Conservation (phyloP, 2,113 vertebrate species). For the Myanophis thanlyinensis region DNA sequence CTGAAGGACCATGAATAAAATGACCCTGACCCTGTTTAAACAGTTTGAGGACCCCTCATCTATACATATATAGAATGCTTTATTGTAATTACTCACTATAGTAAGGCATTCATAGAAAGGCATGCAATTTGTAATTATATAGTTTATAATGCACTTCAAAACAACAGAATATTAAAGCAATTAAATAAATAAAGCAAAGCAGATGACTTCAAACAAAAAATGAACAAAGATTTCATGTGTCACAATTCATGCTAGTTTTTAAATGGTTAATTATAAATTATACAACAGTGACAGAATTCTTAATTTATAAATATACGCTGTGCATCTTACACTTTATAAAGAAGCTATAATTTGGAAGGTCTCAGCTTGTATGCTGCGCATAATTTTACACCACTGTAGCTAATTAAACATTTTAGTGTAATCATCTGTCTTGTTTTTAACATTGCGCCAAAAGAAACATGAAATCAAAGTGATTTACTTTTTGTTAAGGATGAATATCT, state of each 20-base stretch:
- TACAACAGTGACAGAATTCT: background rate
- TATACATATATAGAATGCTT: background rate
- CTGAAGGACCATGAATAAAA: too few relatives aligned
- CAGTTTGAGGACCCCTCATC: too few relatives aligned
- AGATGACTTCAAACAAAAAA: background rate
- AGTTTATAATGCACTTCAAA: background rate
- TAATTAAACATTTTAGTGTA: conserved; percentile 25
- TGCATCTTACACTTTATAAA: conserved; percentile 16
- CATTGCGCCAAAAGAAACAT: conserved; percentile 6
- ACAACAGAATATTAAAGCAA: background rate
- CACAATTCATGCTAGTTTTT: background rate
- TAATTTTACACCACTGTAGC: conserved; percentile 1
- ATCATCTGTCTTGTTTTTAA: conserved; percentile 25
- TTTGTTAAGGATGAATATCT: background rate
- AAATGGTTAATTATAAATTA: conserved; percentile 12
- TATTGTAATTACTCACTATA: background rate
- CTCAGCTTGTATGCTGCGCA: background rate
- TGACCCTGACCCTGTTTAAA: too few relatives aligned
- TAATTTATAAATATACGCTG: conserved; percentile 19
- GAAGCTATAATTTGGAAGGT: conserved; percentile 16
- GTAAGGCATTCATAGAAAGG: background rate
- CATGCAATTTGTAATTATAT: background rate
- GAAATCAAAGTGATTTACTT: background rate
- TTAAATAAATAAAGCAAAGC: background rate
- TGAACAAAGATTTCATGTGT: background rate